Evolutionary conservation across 2,797 vertebrate species (phyloP), one percentile per base, ranked within the genome.

Genomic region (Trachops cirrhosus): DNA sequence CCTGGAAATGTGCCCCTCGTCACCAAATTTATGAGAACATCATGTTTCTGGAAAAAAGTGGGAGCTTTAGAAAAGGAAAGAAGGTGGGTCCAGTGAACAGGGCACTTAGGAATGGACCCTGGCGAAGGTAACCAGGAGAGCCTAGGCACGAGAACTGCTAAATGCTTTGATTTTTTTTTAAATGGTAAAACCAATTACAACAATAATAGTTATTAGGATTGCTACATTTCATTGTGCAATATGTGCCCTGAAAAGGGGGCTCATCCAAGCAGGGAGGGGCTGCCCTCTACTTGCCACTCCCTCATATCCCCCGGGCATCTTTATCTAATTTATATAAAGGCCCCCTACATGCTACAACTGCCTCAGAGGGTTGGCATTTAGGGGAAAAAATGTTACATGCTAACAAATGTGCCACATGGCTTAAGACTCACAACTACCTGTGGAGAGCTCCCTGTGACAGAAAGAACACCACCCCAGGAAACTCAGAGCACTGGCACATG

Each of bases 291-390:
- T 6, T 41, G 37, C 9, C 11, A 9, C 74, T 68, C 24, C 34
- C 34, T 8, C 4, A 16, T 14, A 14, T 18, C 68, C 75, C 74
- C 32, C 89, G 32, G 26, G 26, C 48, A 62, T 26, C 46, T 89
- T 93, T 67, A 79, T n/a, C 87, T 86, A 73, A 90, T 70, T 92
- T 93, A 75, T 52, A 24, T 73, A 70, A 83, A 78, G 12, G 15
- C 9, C 46, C 44, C 39, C 29, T 2, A 46, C 39, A 68, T 37
- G 14, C 16, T 86, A 93, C 16, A 70, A 46, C 68, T 29, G 12
- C 46, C 75, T 86, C 26, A 0, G 10, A 79, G 67, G 57, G 73
- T 68, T 67, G 8, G 67, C 52, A 67, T 71, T 91, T 89, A 70
- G 48, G 73, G 57, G 3, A 26, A 59, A 57, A 77, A 80, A 71